A percentile compares a stretch with the other conserved stretches of the same genome.
Evolutionary conservation across 2,113 vertebrate species (phyloP).

Genomic region (Callipepla squamata): DNA sequence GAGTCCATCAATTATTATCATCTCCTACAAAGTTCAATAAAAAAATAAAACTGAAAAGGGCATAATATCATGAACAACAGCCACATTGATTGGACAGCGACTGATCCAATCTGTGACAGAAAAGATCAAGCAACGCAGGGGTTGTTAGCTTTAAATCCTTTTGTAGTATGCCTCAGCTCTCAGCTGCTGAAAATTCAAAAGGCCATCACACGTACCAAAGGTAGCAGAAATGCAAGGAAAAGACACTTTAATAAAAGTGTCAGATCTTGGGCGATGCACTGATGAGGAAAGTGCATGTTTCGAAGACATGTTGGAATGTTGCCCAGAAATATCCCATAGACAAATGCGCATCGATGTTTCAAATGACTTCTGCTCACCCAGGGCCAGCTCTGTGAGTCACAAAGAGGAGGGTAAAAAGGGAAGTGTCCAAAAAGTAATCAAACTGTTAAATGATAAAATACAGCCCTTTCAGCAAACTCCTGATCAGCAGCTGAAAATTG

Average conservation of each 20-base stretch:
- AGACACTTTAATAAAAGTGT: slow-evolving; percentile 73
- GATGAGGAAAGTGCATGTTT: slow-evolving; percentile 57
- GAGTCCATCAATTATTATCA: slow-evolving; percentile 49
- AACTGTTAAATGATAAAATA: slow-evolving; percentile 30
- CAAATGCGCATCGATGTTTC: slow-evolving; percentile 19
- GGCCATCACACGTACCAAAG: slow-evolving; percentile 38
- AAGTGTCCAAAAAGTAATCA: slow-evolving; percentile 37
- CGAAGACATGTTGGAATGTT: slow-evolving; percentile 65
- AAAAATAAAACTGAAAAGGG: slow-evolving; percentile 33
- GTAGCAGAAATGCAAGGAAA: slow-evolving; percentile 42
- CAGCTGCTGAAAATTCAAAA: slow-evolving; percentile 70
- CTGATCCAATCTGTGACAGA: slow-evolving; percentile 66
- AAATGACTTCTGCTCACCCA: slow-evolving; percentile 40
- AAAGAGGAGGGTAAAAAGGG: slow-evolving; percentile 50
- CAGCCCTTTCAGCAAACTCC: slow-evolving; percentile 1
- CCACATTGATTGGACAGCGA: slow-evolving; percentile 50
- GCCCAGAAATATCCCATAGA: slow-evolving; percentile 68
- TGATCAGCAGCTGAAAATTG: neutral
- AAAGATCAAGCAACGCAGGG: slow-evolving; percentile 66
- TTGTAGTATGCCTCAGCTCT: slow-evolving; percentile 47
- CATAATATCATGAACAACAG: slow-evolving; percentile 46
- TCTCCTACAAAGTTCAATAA: slow-evolving; percentile 64
- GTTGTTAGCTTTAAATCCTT: slow-evolving; percentile 67
- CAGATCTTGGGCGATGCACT: slow-evolving; percentile 62
- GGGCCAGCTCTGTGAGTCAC: slow-evolving; percentile 17